Percentiles rank a stretch among this genome's conserved stretches.
phyloP scores from a whole-genome alignment of 2,888 invertebrate species.

The Caenorhabditis sp. region DNA sequence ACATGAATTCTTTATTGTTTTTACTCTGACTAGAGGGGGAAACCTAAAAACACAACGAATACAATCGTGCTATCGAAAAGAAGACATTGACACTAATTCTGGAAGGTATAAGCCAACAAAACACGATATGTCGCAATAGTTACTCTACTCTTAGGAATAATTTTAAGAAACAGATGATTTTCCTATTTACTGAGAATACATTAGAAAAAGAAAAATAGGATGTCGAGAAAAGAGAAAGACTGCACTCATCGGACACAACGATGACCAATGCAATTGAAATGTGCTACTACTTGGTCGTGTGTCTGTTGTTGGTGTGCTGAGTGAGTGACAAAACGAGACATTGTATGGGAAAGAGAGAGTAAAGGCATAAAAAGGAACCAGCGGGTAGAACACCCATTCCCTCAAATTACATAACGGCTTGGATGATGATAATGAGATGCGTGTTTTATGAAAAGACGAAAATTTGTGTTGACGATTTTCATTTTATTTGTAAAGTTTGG shows the following conservation, averaged over 20 bases:
- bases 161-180: not conserved
- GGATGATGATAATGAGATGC: slow-evolving; percentile 17
- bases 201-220: not conserved
- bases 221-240: slow-evolving; percentile 12
- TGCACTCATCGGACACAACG: slow-evolving; percentile 26
- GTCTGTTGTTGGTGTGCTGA: slow-evolving; percentile 33
- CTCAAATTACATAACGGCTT: slow-evolving; percentile 35
- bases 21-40: not conserved
- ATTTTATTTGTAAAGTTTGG: slow-evolving; percentile 13
- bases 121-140: too few species aligned
- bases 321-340: slow-evolving; percentile 18
- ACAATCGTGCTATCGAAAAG: not conserved
- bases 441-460: slow-evolving; percentile 3
- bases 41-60: not conserved
- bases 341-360: slow-evolving; percentile 15
- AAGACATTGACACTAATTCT: too few species aligned
- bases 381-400: slow-evolving; percentile 33
- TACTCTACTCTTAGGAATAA: too few species aligned
- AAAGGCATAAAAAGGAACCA: slow-evolving; percentile 29
- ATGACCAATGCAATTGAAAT: slow-evolving; percentile 48
- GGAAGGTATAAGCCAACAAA: too few species aligned
- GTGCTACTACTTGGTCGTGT: slow-evolving; percentile 19
- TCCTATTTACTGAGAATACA: not conserved
- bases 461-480: slow-evolving; percentile 7
- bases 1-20: slow-evolving; percentile 4